phyloP scores from a whole-genome alignment of 2,113 vertebrate species.

The Mohoua ochrocephala region DNA sequence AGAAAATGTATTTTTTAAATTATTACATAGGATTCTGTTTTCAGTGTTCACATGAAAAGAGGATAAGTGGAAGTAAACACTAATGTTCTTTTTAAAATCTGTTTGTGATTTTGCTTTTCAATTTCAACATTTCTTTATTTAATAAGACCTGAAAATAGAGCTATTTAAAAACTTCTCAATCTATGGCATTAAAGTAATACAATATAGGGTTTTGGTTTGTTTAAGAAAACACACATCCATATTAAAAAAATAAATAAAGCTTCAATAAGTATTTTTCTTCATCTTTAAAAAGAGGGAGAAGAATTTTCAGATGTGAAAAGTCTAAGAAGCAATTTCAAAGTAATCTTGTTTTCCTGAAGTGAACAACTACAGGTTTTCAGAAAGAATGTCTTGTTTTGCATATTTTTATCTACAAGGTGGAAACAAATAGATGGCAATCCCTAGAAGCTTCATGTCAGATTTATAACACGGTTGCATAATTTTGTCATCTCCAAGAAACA shows the following conservation, averaged over 20 bases:
- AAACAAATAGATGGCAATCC: background rate
- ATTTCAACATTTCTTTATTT: background rate
- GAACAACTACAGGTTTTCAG: background rate
- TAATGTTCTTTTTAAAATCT: background rate
- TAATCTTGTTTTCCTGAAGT: background rate
- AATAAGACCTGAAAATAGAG: background rate
- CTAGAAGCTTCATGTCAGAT: background rate
- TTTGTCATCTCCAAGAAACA: background rate
- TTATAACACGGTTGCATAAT: background rate
- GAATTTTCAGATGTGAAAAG: background rate
- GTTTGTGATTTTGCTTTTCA: background rate
- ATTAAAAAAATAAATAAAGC: background rate
- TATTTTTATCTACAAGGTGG: background rate
- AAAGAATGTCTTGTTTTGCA: background rate
- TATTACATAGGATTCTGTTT: background rate
- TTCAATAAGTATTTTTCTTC: background rate
- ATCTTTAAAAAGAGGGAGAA: background rate
- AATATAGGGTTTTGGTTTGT: background rate
- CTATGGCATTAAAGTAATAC: background rate
- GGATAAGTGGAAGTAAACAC: background rate
- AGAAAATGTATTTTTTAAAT: background rate
- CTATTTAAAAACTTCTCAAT: background rate
- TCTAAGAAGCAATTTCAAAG: background rate
- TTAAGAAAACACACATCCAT: background rate
- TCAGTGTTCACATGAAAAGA: background rate